phyloP scores from a whole-genome alignment of 2,888 invertebrate genomes.

The Parelbella ahira region DNA sequence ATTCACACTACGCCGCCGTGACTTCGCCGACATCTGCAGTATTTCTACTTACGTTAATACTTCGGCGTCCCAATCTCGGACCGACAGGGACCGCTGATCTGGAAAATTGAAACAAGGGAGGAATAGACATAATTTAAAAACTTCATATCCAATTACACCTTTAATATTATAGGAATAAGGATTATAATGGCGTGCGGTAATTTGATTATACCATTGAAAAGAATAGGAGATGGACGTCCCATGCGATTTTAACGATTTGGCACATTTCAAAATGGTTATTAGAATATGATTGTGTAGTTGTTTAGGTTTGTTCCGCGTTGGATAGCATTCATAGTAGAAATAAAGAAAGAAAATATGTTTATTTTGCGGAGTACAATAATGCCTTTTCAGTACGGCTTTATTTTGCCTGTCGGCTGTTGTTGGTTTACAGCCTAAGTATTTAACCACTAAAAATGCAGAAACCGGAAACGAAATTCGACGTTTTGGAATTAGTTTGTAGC shows the following conservation, averaged over 20 bases:
- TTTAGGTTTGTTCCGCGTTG: conserved; percentile 3
- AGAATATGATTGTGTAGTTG: conserved; percentile 44
- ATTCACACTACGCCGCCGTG: conserved; percentile 27
- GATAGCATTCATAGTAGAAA: too few relatives aligned
- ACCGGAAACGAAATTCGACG: too few relatives aligned
- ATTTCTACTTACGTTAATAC: conserved; percentile 34
- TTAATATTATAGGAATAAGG: conserved; percentile 25
- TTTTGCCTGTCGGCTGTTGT: too few relatives aligned
- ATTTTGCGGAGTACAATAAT: neutral
- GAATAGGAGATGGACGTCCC: conserved; percentile 41
- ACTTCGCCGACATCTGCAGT: conserved; percentile 54
- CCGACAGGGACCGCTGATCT: conserved; percentile 59
- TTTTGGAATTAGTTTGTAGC: too few relatives aligned
- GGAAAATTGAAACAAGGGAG: conserved; percentile 73
- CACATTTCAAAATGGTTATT: conserved; percentile 46
- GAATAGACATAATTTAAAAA: conserved; percentile 13
- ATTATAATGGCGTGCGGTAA: conserved; percentile 25
- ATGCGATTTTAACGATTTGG: conserved; percentile 60
- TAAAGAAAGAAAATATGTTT: too few relatives aligned
- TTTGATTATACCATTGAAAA: conserved; percentile 23
- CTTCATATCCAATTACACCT: conserved; percentile 7
- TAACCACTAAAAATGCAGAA: too few relatives aligned
- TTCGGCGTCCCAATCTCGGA: conserved; percentile 43
- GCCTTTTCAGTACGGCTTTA: too few relatives aligned
- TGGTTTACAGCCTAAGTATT: too few relatives aligned